Evolutionary conservation across 2,113 vertebrate species (phyloP).

Genomic region (Procavia capensis): DNA sequence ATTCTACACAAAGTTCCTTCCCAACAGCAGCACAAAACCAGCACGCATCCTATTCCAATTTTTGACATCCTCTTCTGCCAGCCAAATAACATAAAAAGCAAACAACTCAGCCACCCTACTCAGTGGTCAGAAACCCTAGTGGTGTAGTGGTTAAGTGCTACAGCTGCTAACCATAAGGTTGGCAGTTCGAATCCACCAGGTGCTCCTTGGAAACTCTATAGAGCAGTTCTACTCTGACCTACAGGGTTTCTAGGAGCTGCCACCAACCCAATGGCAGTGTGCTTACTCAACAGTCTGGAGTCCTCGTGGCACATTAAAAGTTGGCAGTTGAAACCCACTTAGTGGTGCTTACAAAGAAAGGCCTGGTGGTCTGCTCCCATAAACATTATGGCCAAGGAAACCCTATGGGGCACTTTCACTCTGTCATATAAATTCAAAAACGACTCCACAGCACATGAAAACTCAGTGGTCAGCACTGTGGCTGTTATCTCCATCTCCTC

Average conservation of each 20-base stretch:
- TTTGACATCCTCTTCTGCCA: slow-evolving; percentile 13
- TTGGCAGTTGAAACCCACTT: neutral
- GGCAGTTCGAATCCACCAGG: neutral
- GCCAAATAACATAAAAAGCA: neutral
- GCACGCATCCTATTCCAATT: neutral
- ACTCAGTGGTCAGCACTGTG: neutral
- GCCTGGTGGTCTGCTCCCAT: neutral
- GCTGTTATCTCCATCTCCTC: neutral
- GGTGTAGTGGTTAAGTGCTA: neutral
- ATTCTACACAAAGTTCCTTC: slow-evolving; percentile 20
- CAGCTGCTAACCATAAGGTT: neutral
- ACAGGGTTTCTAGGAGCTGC: too few relatives aligned
- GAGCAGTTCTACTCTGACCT: too few relatives aligned
- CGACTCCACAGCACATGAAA: neutral
- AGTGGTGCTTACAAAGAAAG: neutral
- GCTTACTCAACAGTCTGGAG: too few relatives aligned
- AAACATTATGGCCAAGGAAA: neutral
- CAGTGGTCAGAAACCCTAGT: neutral
- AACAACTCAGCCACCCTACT: neutral
- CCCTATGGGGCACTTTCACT: neutral
- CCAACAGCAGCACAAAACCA: slow-evolving; percentile 23
- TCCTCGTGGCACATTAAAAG: too few relatives aligned
- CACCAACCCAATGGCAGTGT: too few relatives aligned
- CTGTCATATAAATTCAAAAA: neutral
- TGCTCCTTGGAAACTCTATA: too few relatives aligned